Percentiles rank a stretch among this genome's conserved stretches.
phyloP scores from a whole-genome alignment of 2,113 vertebrate genomes.

The Alligator sinensis region DNA sequence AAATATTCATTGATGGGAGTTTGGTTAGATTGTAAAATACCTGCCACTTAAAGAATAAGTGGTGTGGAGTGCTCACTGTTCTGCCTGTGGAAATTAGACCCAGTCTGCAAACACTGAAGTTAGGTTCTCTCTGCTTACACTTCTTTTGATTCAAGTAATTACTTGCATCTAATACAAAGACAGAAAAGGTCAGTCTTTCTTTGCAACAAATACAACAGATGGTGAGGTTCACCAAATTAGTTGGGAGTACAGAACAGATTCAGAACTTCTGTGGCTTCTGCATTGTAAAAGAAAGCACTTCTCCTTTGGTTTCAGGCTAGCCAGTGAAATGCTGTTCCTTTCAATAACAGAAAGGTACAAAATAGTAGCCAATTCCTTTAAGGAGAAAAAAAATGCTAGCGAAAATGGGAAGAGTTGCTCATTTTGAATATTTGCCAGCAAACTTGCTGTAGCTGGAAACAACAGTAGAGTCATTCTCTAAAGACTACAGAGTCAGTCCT shows the following conservation, averaged over 20 bases:
- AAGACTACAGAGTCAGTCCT: constrained; percentile 9
- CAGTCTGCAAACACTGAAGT: constrained; percentile 14
- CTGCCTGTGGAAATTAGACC: constrained; percentile 4
- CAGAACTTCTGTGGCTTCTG: neutral
- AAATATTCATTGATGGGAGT: neutral
- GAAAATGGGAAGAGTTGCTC: neutral
- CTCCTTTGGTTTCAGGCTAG: neutral
- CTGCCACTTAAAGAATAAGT: constrained; percentile 47
- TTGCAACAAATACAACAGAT: constrained; percentile 31
- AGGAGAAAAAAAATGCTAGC: neutral
- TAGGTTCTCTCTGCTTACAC: neutral
- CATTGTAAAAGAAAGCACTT: constrained; percentile 17
- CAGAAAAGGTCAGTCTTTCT: constrained; percentile 3
- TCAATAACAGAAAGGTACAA: neutral
- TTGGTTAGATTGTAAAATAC: neutral
- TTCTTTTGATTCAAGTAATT: constrained; percentile 33
- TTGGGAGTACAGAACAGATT: neutral
- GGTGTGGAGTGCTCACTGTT: neutral
- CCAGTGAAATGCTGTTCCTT: neutral
- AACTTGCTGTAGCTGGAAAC: constrained; percentile 7
- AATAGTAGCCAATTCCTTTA: neutral
- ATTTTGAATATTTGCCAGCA: neutral
- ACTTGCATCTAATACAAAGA: constrained; percentile 34
- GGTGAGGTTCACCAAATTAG: constrained; percentile 23
- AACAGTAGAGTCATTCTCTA: neutral